phyloP scores from a whole-genome alignment of 2,888 invertebrate species.

The Cabera pusaria region DNA sequence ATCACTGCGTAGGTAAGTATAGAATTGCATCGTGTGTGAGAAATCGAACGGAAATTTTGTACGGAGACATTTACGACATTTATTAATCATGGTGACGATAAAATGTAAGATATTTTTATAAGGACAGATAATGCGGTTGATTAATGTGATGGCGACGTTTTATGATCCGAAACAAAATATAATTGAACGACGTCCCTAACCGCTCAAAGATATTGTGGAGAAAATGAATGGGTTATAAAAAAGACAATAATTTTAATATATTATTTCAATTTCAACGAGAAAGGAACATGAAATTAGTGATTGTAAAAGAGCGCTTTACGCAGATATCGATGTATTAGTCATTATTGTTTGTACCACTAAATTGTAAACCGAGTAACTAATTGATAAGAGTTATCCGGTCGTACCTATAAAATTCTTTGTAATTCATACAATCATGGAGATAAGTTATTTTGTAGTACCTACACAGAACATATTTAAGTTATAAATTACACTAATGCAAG shows the following conservation, averaged over 20 bases:
- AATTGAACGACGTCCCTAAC: slow-evolving; percentile 7
- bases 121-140: slow-evolving; percentile 34
- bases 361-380: no score
- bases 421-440: slow-evolving; percentile 6
- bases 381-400: slow-evolving; percentile 4
- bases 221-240: no score
- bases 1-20: slow-evolving; percentile 36
- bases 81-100: slow-evolving; percentile 35
- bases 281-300: no score
- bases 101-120: slow-evolving; percentile 36
- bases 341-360: no score
- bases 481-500: no score
- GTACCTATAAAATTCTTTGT: slow-evolving; percentile 1
- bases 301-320: no score
- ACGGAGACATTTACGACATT: slow-evolving; percentile 32
- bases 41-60: slow-evolving; percentile 37
- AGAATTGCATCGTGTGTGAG: slow-evolving; percentile 32
- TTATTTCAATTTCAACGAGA: no score
- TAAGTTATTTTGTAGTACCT: slow-evolving; percentile 3
- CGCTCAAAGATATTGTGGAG: slow-evolving; percentile 3
- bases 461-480: not conserved
- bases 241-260: no score
- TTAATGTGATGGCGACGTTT: slow-evolving; percentile 26
- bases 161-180: slow-evolving; percentile 13
- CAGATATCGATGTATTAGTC: no score